Conservation (phyloP, 2,888 invertebrate genomes). For the Meliscaeva auricollis region DNA sequence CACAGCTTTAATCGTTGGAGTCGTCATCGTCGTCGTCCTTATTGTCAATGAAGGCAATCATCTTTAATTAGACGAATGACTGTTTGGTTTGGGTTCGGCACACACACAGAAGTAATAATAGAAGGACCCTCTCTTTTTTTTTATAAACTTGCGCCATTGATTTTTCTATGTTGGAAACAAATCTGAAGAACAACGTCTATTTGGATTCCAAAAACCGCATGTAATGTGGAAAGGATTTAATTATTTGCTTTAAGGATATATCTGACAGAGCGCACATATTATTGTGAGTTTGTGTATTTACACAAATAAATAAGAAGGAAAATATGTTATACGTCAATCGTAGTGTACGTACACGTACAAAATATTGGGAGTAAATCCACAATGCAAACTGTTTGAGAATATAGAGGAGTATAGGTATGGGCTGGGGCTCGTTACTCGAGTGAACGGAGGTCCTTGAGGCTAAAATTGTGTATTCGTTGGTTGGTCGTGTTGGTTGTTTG, state of each 20-base stretch:
- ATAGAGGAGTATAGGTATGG: background rate
- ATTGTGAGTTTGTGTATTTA: constrained; percentile 8
- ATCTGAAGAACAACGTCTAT: constrained; percentile 48
- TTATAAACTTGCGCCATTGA: too few relatives aligned
- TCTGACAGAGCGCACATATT: constrained; percentile 55
- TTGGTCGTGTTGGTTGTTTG: constrained; percentile 67
- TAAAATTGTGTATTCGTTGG: constrained; percentile 60
- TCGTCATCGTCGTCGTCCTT: constrained; percentile 10
- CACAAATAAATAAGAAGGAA: constrained; percentile 72
- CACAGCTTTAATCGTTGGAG: background rate
- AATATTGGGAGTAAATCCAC: constrained; percentile 70
- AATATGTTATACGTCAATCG: constrained; percentile 75
- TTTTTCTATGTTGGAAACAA: constrained; percentile 59
- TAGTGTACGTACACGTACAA: constrained; percentile 32
- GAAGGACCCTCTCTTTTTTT: constrained; percentile 30
- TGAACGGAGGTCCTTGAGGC: constrained; percentile 62
- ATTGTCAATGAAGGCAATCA: constrained; percentile 63
- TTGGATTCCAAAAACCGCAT: constrained; percentile 66
- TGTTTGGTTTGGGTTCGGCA: background rate
- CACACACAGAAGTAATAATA: background rate
- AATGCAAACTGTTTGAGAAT: constrained; percentile 71
- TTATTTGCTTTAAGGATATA: constrained; percentile 76
- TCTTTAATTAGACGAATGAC: constrained; percentile 74
- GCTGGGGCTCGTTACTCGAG: constrained; percentile 10
- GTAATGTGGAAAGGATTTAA: constrained; percentile 76